A percentile compares a stretch with the other conserved stretches of the same genome.
These are phyloP conservation scores for Colistium nudipinnis DNA, from an alignment of 2,113 vertebrate genomes.

Conservation along the genomic window DNA sequence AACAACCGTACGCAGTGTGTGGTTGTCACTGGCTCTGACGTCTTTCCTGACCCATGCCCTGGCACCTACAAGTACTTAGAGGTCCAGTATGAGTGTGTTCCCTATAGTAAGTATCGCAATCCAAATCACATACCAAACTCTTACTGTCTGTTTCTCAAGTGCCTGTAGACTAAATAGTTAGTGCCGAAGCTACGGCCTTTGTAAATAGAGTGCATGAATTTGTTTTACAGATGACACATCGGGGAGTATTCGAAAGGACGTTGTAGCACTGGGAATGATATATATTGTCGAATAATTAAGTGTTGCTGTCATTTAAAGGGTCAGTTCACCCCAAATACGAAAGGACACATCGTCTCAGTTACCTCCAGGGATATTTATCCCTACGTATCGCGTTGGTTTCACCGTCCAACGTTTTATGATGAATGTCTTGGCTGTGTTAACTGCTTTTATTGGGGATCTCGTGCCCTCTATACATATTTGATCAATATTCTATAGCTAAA, in stretches of 20 bases:
- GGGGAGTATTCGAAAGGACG: slow-evolving; percentile 21
- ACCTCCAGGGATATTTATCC: slow-evolving; percentile 2
- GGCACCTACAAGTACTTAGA: slow-evolving; percentile 99
- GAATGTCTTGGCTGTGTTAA: slow-evolving; percentile 2
- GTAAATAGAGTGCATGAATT: slow-evolving; percentile 2
- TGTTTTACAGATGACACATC: slow-evolving; percentile 29
- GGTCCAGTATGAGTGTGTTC: slow-evolving; percentile 99
- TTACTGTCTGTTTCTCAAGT: slow-evolving; percentile 47
- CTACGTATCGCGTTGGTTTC: not conserved
- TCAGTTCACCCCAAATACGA: slow-evolving; percentile 15
- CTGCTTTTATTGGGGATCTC: too few species aligned
- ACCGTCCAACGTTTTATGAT: not conserved
- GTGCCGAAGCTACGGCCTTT: slow-evolving; percentile 38
- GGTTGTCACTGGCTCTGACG: slow-evolving; percentile 97
- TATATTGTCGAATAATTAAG: slow-evolving; percentile 13
- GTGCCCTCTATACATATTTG: too few species aligned
- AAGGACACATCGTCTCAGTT: not conserved
- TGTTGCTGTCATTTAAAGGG: slow-evolving; percentile 32
- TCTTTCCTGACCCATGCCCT: slow-evolving; percentile 99
- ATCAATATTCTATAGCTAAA: too few species aligned
- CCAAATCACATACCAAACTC: slow-evolving; percentile 62
- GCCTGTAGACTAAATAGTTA: slow-evolving; percentile 30
- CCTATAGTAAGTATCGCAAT: slow-evolving; percentile 96
- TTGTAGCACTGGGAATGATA: not conserved
- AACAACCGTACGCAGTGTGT: slow-evolving; percentile 99